Evolutionary conservation across 64 coral and sea anemone genomes (phyloP), one percentile per base, ranked within the genome.

Genomic region (Platygyra sinensis): DNA sequence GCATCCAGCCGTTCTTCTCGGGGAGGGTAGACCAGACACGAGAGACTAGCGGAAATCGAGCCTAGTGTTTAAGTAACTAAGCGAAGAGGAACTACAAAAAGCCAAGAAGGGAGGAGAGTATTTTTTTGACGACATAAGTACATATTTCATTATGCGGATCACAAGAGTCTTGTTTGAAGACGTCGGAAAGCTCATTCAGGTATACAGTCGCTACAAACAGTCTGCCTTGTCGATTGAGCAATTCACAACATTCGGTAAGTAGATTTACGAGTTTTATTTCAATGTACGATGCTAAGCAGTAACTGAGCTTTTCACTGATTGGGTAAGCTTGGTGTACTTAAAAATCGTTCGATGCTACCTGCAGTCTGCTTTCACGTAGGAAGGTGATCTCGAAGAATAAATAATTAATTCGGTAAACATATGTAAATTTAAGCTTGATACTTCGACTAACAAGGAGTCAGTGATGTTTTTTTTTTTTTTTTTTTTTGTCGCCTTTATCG

Each of bases 171-270:
- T 95, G 38, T 87, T 67, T 33, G 87, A 89, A 91, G 97, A 99
- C 57, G 82, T 99, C 74, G 85, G 72, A 11, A 93, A 86, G 54
- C 86, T 95, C 62, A 99, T 99, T 18, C 94, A 99, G 36, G 87
- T 94, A 51, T 99, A 93, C 86, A 99, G 97, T 86, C 87, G 94
- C 32, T 99, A 99, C 86, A 94, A 99, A 79, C 97, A 99, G 57
- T 99, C 94, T 22, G 89, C 79, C 51, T 75, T 99, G 76, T 95
- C 97, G 24, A 99, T 99, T 89, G 97, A 99, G 86, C 97, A 99
- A 81, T 99, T 93, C 31, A 99, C 97, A 30, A 88, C 97, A 1
- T 99, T 99, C 28, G 97, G 97, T 99, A 69, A 75, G 97, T 94
- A 86, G 20, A 39, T 77, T 69, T 69, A 10, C 73, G 30, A 75